Base-by-base conservation (phyloP, 2,113 vertebrate species). In the Alexandromys fortis region DNA sequence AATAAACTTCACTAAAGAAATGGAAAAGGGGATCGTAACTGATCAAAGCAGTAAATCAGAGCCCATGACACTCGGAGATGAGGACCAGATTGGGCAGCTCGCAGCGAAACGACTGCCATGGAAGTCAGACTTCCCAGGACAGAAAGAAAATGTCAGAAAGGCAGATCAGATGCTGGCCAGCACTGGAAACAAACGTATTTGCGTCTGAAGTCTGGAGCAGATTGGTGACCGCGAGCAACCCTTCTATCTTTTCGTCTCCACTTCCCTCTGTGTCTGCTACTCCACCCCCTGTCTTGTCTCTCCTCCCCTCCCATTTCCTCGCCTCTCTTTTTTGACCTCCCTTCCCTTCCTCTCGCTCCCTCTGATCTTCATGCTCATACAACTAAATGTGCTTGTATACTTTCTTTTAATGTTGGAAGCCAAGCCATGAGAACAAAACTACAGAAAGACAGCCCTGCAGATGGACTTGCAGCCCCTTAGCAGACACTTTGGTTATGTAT, bases 1-100 rank as follows among this genome's bases (percentile, higher is more conserved):
- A 96, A 95, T 96, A 91, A 92, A 97, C 89, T 90, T 93, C 85
- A 88, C 87, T 72, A 68, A 86, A 89, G 28, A 45, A 75, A 16
- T 49, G 38, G 82, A 79, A 94, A 91, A 47, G 95, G 45, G 92
- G 73, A 63, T 63, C 0, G 0, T 45, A 68, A 72, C 11, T 92
- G 91, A 97, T 92, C 79, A 91, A 96, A 93, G 90, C 9, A 38
- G 10, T 81, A 28, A 47, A 86, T 91, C 90, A 89, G 88, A 52
- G n/a, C 35, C 76, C 38, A 77, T 70, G 94, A 82, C 81, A 45
- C 42, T 55, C 6, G 26, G 61, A 75, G 82, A 97, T 0, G 4
- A 89, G 75, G 47, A 75, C 38, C 81, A 91, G 68, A 58, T n/a
- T 89, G 78, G 30, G 30, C 16, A 21, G 47, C 6, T 33, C 47